Evolutionary conservation across 2,888 invertebrate genomes (phyloP), one percentile per base, ranked within the genome.

Genomic region (Oscheius sp.): DNA sequence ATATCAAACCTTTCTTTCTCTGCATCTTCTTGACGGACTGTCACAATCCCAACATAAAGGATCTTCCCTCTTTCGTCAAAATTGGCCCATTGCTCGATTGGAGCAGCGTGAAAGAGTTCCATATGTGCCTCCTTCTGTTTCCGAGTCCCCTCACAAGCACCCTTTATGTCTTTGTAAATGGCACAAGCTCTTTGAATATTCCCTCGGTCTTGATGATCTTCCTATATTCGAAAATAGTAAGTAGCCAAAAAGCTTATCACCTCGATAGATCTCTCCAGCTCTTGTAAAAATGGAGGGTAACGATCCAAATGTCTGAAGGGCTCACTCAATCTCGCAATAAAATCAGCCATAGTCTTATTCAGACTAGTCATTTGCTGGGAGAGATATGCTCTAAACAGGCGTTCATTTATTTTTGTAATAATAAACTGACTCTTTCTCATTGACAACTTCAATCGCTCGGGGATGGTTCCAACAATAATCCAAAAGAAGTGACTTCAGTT

Each of bases 81-180:
- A n/a, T 71, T 27, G 1, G 96, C 95, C 95, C 95, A 96, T 8
- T 93, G 94, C 66, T 93, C 91, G n/a, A 97, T 93, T 53, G 93
- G 93, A 0, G 95, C 94, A 0, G 93, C 93, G n/a, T 71, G 61
- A 76, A 97, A 90, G 68, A 98, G 93, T 89, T 97, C 97, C 71
- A 96, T 89, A 84, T 98, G 97, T 80, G 96, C 89, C 89, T 98
- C 96, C 88, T 95, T 96, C 87, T 96, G 95, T 17, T 95, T 91
- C 45, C 97, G 90, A 42, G 93, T 91, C 29, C 92, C 92, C 64
- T 93, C 91, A 88, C 96, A 96, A 20, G 91, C 91, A 81, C 93
- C 95, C 81, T 94, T 92, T 84, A 98, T 92, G 84, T 96, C 96
- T 87, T 95, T 93, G 87, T 93, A 98, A 39, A 97, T 93, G 78